Conservation (phyloP, 2,113 vertebrate genomes). For the Colistium nudipinnis region DNA sequence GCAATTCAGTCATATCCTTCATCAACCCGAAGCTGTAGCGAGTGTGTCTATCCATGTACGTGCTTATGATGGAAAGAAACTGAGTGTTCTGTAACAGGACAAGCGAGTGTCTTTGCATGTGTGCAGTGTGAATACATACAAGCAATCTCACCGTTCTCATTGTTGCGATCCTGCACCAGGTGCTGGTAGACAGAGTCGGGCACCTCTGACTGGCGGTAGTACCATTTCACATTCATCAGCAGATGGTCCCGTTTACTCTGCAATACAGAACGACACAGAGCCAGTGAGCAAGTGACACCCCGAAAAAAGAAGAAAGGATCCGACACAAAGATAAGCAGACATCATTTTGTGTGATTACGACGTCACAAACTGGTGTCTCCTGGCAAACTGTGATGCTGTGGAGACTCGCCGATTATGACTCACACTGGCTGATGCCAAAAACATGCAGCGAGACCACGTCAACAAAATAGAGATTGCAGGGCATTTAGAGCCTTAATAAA, state of each 20-base stretch:
- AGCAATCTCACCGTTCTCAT: constrained; percentile 91
- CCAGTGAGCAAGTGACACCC: constrained; percentile 50
- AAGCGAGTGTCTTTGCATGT: constrained; percentile 12
- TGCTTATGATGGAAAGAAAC: constrained; percentile 9
- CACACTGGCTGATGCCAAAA: constrained; percentile 65
- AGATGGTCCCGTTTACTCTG: constrained; percentile 99
- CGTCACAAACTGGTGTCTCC: constrained; percentile 64
- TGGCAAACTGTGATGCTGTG: constrained; percentile 62
- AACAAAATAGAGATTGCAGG: constrained; percentile 81
- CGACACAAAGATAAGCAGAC: constrained; percentile 63
- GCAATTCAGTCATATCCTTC: constrained; percentile 52
- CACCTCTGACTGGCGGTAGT: constrained; percentile 99
- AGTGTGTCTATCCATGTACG: constrained; percentile 12
- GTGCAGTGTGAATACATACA: background rate
- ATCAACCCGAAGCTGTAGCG: constrained; percentile 20
- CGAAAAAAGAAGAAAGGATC: constrained; percentile 7
- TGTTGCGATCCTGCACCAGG: constrained; percentile 99
- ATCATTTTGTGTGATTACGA: constrained; percentile 76
- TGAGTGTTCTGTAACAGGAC: constrained; percentile 10
- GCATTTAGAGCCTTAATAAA: constrained; percentile 78
- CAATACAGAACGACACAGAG: constrained; percentile 58
- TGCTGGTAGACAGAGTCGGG: constrained; percentile 99
- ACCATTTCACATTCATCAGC: constrained; percentile 99
- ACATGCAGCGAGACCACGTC: constrained; percentile 70
- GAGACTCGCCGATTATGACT: constrained; percentile 63